Evolutionary conservation across 2,113 vertebrate species (phyloP).

Genomic region (Trinectes maculatus): DNA sequence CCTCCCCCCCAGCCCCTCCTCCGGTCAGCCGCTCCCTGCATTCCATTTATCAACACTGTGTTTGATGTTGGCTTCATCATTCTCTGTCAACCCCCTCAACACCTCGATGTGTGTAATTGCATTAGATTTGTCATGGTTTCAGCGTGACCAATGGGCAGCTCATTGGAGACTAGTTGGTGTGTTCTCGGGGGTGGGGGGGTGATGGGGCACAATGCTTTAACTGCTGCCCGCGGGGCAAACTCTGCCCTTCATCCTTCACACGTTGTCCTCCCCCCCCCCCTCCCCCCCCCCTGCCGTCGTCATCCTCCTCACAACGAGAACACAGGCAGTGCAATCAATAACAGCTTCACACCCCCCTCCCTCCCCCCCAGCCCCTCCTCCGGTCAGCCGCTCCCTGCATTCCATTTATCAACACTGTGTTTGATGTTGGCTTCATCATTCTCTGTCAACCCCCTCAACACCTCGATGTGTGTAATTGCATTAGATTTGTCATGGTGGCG

Average conservation of each 20-base stretch:
- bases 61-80: constrained; percentile 77
- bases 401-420: constrained; percentile 72
- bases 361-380: constrained; percentile 34
- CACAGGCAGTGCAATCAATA: constrained; percentile 77
- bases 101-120: constrained; percentile 77
- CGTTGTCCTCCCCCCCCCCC: constrained; percentile 31
- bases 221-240: constrained; percentile 70
- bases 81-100: constrained; percentile 66
- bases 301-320: constrained; percentile 41
- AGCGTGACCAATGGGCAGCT: constrained; percentile 68
- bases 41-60: constrained; percentile 72
- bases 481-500: constrained; percentile 73
- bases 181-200: constrained; percentile 71
- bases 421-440: constrained; percentile 77
- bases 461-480: constrained; percentile 76
- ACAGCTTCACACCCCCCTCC: constrained; percentile 42
- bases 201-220: constrained; percentile 74
- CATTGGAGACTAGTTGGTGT: constrained; percentile 62
- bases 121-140: constrained; percentile 74
- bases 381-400: constrained; percentile 68
- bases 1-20: constrained; percentile 33
- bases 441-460: constrained; percentile 66
- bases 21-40: constrained; percentile 67
- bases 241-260: constrained; percentile 61
- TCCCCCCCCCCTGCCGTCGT: constrained; percentile 14